phyloP scores from a whole-genome alignment of 2,888 invertebrate species.

The Autographa pulchrina region DNA sequence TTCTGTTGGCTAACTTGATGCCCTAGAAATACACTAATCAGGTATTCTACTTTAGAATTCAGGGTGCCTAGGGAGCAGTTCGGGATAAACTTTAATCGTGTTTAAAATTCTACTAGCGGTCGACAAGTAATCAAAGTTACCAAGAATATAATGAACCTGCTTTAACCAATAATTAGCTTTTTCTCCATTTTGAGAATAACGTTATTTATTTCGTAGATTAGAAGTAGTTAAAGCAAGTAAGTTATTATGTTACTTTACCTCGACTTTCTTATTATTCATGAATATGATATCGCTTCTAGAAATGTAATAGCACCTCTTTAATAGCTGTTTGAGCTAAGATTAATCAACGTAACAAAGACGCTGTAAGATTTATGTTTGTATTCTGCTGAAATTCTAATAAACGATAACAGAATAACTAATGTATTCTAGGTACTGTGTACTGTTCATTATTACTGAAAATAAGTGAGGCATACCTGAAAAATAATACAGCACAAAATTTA shows the following conservation, averaged over 20 bases:
- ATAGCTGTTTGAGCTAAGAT: neutral
- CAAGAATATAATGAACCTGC: conserved; percentile 46
- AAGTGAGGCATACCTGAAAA: too few relatives aligned
- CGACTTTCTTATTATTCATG: neutral
- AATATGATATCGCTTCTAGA: neutral
- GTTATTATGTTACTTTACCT: neutral
- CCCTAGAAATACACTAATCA: conserved; percentile 40
- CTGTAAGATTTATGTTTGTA: neutral
- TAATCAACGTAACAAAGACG: neutral
- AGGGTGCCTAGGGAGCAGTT: conserved; percentile 41
- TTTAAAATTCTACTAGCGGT: conserved; percentile 51
- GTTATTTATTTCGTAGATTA: conserved; percentile 1
- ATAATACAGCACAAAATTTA: too few relatives aligned
- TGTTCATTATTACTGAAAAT: too few relatives aligned
- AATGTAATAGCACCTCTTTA: neutral
- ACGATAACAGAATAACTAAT: too few relatives aligned
- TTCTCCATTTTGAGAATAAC: conserved; percentile 6
- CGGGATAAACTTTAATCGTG: conserved; percentile 39
- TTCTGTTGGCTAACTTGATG: conserved; percentile 12
- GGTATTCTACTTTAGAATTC: conserved; percentile 40
- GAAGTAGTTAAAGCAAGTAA: neutral
- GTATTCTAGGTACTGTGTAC: too few relatives aligned
- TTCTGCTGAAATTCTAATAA: too few relatives aligned
- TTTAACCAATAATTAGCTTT: conserved; percentile 25
- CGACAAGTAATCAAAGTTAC: conserved; percentile 48